phyloP scores from a whole-genome alignment of 1,140 invertebrate species.

The Pogonomyrmex californicus region DNA sequence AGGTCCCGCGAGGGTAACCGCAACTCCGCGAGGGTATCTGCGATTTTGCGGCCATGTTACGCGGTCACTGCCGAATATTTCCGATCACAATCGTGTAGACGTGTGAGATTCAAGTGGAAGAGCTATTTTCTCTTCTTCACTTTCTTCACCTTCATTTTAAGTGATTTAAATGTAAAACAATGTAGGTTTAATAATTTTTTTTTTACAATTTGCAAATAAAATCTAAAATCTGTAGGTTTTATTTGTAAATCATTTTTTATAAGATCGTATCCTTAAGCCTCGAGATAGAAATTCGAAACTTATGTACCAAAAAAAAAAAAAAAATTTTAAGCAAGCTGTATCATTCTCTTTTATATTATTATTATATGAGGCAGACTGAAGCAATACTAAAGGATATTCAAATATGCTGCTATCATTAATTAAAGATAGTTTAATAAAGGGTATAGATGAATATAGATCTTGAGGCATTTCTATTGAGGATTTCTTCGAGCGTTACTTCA shows the following conservation, averaged over 20 bases:
- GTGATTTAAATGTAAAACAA: not conserved
- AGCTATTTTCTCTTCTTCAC: not conserved
- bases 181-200: too few relatives aligned
- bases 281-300: not conserved
- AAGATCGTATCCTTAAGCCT: not conserved
- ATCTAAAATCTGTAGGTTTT: too few relatives aligned
- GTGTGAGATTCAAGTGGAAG: not conserved
- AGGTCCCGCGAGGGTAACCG: constrained; percentile 53
- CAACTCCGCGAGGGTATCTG: constrained; percentile 40
- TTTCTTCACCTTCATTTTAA: not conserved
- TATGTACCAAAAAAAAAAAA: not conserved
- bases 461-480: not conserved
- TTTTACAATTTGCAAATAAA: too few relatives aligned
- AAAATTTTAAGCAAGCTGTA: not conserved
- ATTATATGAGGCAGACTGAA: not conserved
- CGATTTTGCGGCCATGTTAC: constrained; percentile 9
- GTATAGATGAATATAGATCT: not conserved
- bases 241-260: too few relatives aligned
- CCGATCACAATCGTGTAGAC: not conserved
- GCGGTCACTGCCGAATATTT: constrained; percentile 5
- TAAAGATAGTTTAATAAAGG: not conserved
- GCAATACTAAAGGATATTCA: not conserved
- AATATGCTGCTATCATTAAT: not conserved
- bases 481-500: not conserved
- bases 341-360: not conserved